Base-by-base conservation (phyloP, 1,140 invertebrate genomes). In the Caenorhabditis remanei region DNA sequence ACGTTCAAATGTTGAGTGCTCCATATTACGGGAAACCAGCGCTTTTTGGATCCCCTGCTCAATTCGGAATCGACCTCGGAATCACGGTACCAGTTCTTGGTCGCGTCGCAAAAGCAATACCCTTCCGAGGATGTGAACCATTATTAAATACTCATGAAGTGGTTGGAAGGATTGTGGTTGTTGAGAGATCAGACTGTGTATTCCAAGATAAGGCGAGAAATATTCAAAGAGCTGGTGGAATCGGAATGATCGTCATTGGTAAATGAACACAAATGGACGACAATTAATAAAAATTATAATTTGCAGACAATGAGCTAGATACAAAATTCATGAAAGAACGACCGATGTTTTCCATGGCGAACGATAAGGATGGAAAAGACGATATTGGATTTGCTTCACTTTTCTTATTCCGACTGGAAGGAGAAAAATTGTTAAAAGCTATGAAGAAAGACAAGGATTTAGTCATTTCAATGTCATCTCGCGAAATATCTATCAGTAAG, bases 111-210 rank as follows among this genome's bases (percentile, higher is more conserved):
- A 96, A 97, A 2, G 96, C 96, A 7, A 96, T 97, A 92, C 96
- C 96, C 19, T 93, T 95, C 7, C 93, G 95, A 53, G 95, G 94
- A 13, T 98, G 96, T 94, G 93, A 91, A 0, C 91, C 94, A n/a
- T 90, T 96, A 6, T 90, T 93, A 16, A 96, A 97, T 92, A 91
- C 93, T 0, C 92, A 94, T 0, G 93, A 93, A 32, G 90, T 97
- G 13, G 16, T 93, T 83, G 96, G 95, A 8, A 95, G 95, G 90
- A 96, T 99, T 90, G 96, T 95, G 0, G 94, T 99, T 9, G 95
- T 97, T 63, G 95, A 96, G 91, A 94, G 98, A 41, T 97, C 97
- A 0, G 95, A 96, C 90, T 99, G 98, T 93, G 98, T 97, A 94
- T 99, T 99, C 93, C 95, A 98, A 16, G 96, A 98, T 89, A 99